phyloP scores from a whole-genome alignment of 2,113 vertebrate genomes.

The Neomonachus schauinslandi region DNA sequence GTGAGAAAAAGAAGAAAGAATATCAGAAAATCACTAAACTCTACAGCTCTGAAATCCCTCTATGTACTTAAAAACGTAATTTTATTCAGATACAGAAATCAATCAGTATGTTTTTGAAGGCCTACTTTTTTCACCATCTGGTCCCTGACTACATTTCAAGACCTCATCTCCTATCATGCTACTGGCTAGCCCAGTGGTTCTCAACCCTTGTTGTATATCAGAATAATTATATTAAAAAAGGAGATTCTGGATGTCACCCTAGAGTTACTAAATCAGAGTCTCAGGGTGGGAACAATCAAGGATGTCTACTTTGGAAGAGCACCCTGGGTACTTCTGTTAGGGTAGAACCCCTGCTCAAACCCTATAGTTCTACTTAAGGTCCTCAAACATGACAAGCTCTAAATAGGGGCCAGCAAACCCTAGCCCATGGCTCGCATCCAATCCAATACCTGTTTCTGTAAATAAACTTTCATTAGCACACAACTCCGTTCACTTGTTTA shows the following conservation, averaged over 20 bases:
- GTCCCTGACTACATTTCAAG: slow-evolving; percentile 18
- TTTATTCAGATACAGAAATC: slow-evolving; percentile 17
- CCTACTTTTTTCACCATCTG: not conserved
- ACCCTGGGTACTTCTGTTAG: not conserved
- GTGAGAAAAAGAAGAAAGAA: not conserved
- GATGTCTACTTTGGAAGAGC: not conserved
- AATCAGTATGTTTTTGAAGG: not conserved
- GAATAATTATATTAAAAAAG: not conserved
- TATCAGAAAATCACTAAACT: slow-evolving; percentile 24
- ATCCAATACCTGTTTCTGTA: not conserved
- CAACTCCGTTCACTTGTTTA: slow-evolving; percentile 3
- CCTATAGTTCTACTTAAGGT: not conserved
- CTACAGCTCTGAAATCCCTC: not conserved
- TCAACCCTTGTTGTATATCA: not conserved
- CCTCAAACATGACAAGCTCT: not conserved
- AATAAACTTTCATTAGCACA: not conserved
- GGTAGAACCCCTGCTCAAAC: not conserved
- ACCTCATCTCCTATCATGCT: not conserved
- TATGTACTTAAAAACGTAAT: not conserved
- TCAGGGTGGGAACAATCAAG: not conserved
- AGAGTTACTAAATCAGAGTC: not conserved
- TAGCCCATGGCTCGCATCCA: not conserved
- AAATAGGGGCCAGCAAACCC: not conserved
- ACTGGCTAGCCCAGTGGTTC: not conserved
- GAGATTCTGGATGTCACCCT: not conserved